Evolutionary conservation across 2,113 vertebrate genomes (phyloP).

Genomic region (Salvelinus sp.): DNA sequence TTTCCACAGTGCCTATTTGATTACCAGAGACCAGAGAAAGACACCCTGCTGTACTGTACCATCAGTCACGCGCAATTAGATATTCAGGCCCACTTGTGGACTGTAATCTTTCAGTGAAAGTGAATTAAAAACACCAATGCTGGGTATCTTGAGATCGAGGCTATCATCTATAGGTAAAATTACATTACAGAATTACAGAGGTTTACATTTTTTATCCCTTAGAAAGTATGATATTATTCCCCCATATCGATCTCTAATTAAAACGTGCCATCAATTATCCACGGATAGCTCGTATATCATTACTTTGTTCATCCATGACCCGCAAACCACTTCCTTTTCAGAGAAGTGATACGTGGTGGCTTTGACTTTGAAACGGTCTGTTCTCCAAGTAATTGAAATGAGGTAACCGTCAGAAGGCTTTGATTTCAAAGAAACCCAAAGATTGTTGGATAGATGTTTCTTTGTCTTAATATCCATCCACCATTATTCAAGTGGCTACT

Average conservation of each 20-base stretch:
- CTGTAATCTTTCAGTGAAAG: conserved; percentile 27
- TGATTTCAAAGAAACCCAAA: too few species aligned
- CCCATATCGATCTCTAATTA: conserved; percentile 12
- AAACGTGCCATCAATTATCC: conserved; percentile 1
- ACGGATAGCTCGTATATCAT: background rate
- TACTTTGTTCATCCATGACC: background rate
- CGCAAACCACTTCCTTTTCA: background rate
- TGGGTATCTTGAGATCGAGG: conserved; percentile 16
- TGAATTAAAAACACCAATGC: conserved; percentile 35
- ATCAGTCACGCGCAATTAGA: conserved; percentile 42
- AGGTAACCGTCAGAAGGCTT: background rate
- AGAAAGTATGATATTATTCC: conserved; percentile 21
- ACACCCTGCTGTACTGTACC: conserved; percentile 18
- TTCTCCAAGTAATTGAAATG: too few species aligned
- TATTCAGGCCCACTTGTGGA: background rate
- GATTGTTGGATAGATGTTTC: too few species aligned
- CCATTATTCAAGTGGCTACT: too few species aligned
- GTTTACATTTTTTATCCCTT: conserved; percentile 29
- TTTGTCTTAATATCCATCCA: too few species aligned
- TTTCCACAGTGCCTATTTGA: conserved; percentile 43
- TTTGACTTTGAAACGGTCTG: too few species aligned
- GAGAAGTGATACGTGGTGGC: background rate
- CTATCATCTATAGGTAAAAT: conserved; percentile 23
- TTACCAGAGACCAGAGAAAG: conserved; percentile 36
- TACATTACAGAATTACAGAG: conserved; percentile 13